Base-by-base conservation (phyloP, 2,797 vertebrate species). In the Smutsia temminckii region DNA sequence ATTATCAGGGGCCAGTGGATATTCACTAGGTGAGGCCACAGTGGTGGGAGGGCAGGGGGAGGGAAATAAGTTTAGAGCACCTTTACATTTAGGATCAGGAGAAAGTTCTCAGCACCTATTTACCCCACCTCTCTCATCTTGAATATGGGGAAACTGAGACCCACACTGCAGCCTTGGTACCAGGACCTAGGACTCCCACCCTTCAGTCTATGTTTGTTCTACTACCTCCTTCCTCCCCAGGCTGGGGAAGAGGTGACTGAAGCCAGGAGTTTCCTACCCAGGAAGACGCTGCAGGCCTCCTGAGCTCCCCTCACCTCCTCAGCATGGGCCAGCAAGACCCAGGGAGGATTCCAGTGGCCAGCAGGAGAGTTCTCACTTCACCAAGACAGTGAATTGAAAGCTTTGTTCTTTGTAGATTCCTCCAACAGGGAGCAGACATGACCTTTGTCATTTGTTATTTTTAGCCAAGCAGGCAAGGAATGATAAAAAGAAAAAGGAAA, bases 401-500 rank as follows among this genome's bases (percentile, higher is more conserved):
- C 34, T 89, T 92, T n/a, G 5, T 59, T 66, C 89, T 93, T 63
- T 57, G 78, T 23, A 57, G 71, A 74, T 75, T 61, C 75, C 68
- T 93, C 66, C 4, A 34, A 84, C 77, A 93, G 83, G 84, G 46
- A 85, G 78, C 68, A 77, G 88, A 32, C 32, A 1, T 93, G 95
- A 96, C 93, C 93, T 97, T 97, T 97, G 96, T 93, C 89, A 34
- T 69, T 37, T 88, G 95, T 89, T 97, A 95, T 96, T 96, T 97
- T 97, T 96, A 97, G 96, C 95, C 12, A 25, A 79, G 90, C 97
- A 75, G 81, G 71, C 64, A 14, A 93, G 63, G 90, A 93, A 84
- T 32, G 42, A 90, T 91, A 46, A 46, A 46, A 46, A 46, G 11
- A 46, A 46, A 46, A 46, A 46, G 46, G 46, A 2, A 46, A 46